Evolutionary conservation across 2,113 vertebrate genomes (phyloP).

Genomic region (Hydropotes inermis): DNA sequence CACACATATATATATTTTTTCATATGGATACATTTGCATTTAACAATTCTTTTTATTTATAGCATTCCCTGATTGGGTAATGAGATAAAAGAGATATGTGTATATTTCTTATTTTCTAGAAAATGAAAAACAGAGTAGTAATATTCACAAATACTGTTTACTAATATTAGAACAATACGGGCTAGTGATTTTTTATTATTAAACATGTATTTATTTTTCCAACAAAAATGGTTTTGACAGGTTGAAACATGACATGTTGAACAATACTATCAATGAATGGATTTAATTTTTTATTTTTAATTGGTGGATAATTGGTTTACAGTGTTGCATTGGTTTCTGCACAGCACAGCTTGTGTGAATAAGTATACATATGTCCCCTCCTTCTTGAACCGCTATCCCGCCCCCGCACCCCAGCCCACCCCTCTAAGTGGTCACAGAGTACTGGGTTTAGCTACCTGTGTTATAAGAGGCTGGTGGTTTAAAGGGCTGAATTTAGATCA

Average conservation of each 20-base stretch:
- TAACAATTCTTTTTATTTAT: not conserved
- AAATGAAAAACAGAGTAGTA: not conserved
- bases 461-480: not conserved
- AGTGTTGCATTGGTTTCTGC: not conserved
- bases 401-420: not conserved
- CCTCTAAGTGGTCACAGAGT: not conserved
- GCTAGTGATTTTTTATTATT: not conserved
- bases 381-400: not conserved
- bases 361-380: not conserved
- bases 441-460: not conserved
- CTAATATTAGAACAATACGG: not conserved
- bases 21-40: not conserved
- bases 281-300: not conserved
- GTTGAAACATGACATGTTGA: not conserved
- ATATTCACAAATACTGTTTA: not conserved
- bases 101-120: not conserved
- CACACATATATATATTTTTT: not conserved
- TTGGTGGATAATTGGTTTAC: not conserved
- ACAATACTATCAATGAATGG: not conserved
- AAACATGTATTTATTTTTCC: not conserved
- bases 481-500: not conserved
- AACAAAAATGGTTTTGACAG: not conserved
- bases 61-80: not conserved
- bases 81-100: not conserved
- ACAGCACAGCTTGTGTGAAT: not conserved